A percentile compares a stretch with the other conserved stretches of the same genome.
Conservation (phyloP, 2,797 vertebrate species). For the Poecile montanus region DNA sequence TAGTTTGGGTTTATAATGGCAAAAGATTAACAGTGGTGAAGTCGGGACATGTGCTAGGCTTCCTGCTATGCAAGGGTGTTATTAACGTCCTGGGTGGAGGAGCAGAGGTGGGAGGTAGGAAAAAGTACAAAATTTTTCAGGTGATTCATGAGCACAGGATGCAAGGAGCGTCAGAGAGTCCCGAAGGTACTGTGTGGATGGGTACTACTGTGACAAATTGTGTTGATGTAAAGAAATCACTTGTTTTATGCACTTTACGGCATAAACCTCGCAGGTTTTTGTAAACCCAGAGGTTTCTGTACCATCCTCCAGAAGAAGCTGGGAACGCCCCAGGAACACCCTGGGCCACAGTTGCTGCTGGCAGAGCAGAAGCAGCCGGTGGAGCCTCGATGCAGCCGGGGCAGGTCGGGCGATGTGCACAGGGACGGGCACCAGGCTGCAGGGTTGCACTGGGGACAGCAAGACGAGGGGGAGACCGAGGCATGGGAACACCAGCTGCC, state of each 20-base stretch:
- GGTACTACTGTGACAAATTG: background rate
- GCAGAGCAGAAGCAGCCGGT: rapidly evolving
- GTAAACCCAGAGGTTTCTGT: background rate
- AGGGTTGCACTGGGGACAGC: rapidly evolving
- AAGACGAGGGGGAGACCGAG: rapidly evolving
- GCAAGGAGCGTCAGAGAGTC: background rate
- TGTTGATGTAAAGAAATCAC: background rate
- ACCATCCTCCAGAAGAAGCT: background rate
- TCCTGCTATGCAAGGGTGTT: background rate
- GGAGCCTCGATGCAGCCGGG: rapidly evolving
- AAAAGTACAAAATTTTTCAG: background rate
- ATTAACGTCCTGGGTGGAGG: background rate
- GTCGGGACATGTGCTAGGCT: rapidly evolving
- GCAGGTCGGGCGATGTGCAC: rapidly evolving
- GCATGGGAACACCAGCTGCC: background rate
- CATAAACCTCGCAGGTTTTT: background rate
- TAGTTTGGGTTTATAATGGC: background rate
- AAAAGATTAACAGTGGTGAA: background rate
- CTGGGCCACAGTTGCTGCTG: rapidly evolving
- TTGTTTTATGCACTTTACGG: background rate
- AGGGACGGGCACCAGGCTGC: background rate
- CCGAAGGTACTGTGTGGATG: background rate
- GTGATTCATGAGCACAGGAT: background rate
- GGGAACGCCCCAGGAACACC: background rate
- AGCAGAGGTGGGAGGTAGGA: background rate